phyloP scores from a whole-genome alignment of 2,888 invertebrate genomes.

The Syrista parreyssii region DNA sequence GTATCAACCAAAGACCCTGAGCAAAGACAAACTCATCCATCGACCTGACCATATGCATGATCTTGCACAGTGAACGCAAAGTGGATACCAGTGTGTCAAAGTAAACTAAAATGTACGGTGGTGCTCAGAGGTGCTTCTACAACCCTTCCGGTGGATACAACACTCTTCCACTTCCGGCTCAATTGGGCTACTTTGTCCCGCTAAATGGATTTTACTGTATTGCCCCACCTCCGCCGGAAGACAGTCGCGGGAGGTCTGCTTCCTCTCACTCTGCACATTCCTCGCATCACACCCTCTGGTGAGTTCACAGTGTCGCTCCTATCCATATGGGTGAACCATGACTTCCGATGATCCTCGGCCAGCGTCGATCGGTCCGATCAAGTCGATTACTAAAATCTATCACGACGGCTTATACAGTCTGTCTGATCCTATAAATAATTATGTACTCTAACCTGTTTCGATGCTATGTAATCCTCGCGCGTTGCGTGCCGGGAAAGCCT shows the following conservation, averaged over 20 bases:
- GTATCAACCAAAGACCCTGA: not conserved
- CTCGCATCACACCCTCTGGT: conserved; percentile 41
- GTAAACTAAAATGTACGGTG: conserved; percentile 32
- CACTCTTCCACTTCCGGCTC: conserved; percentile 45
- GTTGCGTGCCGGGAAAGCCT: conserved; percentile 2
- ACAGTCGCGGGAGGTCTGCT: conserved; percentile 30
- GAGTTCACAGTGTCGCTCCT: conserved; percentile 24
- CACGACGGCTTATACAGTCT: too few species aligned
- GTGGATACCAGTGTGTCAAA: not conserved
- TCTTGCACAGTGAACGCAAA: not conserved
- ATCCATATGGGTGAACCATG: not conserved
- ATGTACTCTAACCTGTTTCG: too few species aligned
- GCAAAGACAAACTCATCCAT: not conserved
- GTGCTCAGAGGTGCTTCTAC: conserved; percentile 37
- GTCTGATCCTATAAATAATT: too few species aligned
- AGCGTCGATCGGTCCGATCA: too few species aligned
- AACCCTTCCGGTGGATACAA: conserved; percentile 32
- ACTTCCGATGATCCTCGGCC: too few species aligned
- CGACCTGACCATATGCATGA: not conserved
- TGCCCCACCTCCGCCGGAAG: conserved; percentile 31
- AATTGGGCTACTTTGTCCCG: conserved; percentile 52
- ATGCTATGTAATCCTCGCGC: not conserved
- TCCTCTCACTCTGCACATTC: conserved; percentile 35
- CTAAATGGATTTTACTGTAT: conserved; percentile 44
- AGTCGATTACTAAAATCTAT: too few species aligned